Evolutionary conservation across 2,113 vertebrate genomes (phyloP).

Genomic region (Poicephalus gulielmi): DNA sequence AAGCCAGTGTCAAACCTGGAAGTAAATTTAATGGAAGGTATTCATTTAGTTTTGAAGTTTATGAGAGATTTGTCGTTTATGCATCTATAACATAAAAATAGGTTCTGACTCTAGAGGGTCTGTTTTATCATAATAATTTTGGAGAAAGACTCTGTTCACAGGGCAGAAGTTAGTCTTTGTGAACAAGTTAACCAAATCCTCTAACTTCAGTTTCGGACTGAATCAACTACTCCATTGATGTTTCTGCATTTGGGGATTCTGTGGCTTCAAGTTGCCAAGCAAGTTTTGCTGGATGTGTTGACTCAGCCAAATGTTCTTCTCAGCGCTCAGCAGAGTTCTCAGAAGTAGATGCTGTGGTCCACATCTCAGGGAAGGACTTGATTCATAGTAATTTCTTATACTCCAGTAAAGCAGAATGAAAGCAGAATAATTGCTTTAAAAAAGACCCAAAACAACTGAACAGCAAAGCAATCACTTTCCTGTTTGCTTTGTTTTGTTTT

Average conservation of each 20-base stretch:
- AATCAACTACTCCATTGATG: rapidly evolving
- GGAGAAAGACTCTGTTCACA: background rate
- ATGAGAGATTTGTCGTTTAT: background rate
- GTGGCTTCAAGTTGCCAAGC: background rate
- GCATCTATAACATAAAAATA: background rate
- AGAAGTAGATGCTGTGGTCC: background rate
- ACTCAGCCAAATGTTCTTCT: background rate
- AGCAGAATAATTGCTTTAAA: background rate
- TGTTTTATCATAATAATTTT: background rate
- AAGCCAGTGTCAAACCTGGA: background rate
- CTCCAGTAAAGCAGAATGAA: background rate
- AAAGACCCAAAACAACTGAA: background rate
- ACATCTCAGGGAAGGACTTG: background rate
- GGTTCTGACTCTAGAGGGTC: background rate
- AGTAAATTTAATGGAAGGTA: background rate
- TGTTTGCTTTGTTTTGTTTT: background rate
- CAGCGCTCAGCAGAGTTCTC: background rate
- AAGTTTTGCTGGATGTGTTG: background rate
- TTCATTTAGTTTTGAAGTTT: background rate
- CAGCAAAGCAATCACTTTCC: background rate
- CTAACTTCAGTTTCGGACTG: background rate
- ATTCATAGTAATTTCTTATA: background rate
- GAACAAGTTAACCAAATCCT: background rate
- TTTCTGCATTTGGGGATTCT: background rate
- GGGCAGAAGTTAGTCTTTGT: background rate